Base-by-base conservation (phyloP, 2,113 vertebrate genomes). In the Eulemur rufifrons region DNA sequence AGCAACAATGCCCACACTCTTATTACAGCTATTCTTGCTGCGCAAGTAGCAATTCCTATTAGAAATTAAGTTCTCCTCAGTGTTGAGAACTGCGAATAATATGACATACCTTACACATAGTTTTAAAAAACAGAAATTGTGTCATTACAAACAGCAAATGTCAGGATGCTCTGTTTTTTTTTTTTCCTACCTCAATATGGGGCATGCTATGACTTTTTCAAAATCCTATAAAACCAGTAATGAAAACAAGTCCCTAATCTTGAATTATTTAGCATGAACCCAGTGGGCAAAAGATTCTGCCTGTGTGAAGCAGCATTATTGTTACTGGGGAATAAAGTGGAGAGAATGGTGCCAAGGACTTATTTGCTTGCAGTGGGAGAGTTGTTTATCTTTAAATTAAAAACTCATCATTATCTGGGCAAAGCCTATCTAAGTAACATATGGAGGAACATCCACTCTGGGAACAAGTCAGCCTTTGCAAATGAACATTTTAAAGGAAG, bases 381-480 rank as follows among this genome's bases (percentile, higher is more conserved):
- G n/a, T 74, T 94, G 94, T 94, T 95, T 87, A 64, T 86, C 50
- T 94, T 96, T 82, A 95, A 91, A 83, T 84, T 94, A 92, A 95
- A 96, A 95, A 56, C 68, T 80, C 92, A 94, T 97, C 78, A 88
- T 83, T 95, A 69, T 95, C 80, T 95, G 95, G 87, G 94, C 86
- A 92, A 95, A 54, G 39, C 47, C 64, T 23, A 17, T 64, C 17
- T 69, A 56, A 84, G 39, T 61, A 95, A 47, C 87, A 87, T 76
- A 94, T 88, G 92, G 87, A 74, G 56, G 68, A 37, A 91, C 68
- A 86, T 32, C 21, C 23, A 20, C 77, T 83, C 71, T 42, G 42
- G 68, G 61, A 91, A 61, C 32, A 92, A 39, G 88, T 68, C 47
- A 95, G 25, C 15, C 11, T 89, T 95, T 87, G 68, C 59, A 91